These are phyloP conservation scores for Nothocercus julius DNA, from an alignment of 2,113 vertebrate genomes.

Conservation along the genomic window DNA sequence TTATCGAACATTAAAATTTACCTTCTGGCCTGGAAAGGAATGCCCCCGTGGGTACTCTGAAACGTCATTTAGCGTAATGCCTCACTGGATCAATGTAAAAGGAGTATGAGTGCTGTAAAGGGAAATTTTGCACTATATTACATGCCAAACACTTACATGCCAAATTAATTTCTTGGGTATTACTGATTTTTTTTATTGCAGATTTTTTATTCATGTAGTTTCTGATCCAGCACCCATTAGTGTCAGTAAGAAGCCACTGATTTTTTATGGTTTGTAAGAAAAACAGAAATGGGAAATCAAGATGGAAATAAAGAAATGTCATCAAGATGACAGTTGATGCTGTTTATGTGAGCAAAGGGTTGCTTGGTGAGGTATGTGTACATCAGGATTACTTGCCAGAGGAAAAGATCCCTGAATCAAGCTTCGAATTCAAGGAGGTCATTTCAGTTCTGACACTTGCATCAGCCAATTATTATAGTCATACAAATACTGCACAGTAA, in stretches of 20 bases:
- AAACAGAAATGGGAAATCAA: neutral
- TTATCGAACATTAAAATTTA: neutral
- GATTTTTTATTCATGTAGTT: neutral
- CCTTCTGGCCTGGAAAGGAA: neutral
- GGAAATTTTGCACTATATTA: neutral
- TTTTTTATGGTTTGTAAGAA: neutral
- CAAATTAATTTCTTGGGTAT: neutral
- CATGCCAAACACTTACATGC: neutral
- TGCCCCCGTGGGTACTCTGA: neutral
- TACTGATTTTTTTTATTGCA: neutral
- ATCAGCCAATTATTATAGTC: neutral
- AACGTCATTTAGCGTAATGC: neutral
- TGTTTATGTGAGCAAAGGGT: neutral
- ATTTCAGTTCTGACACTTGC: neutral
- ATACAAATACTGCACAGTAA: neutral
- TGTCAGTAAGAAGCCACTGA: neutral
- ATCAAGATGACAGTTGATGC: neutral
- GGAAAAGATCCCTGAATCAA: neutral
- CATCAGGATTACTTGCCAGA: neutral
- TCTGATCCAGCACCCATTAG: neutral
- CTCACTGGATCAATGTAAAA: neutral
- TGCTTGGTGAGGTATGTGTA: neutral
- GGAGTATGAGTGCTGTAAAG: neutral
- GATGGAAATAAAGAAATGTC: no score
- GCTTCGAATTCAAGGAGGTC: neutral